Evolutionary conservation across 2,113 vertebrate genomes (phyloP), one percentile per base, ranked within the genome.

Genomic region (Carassius gibelio): DNA sequence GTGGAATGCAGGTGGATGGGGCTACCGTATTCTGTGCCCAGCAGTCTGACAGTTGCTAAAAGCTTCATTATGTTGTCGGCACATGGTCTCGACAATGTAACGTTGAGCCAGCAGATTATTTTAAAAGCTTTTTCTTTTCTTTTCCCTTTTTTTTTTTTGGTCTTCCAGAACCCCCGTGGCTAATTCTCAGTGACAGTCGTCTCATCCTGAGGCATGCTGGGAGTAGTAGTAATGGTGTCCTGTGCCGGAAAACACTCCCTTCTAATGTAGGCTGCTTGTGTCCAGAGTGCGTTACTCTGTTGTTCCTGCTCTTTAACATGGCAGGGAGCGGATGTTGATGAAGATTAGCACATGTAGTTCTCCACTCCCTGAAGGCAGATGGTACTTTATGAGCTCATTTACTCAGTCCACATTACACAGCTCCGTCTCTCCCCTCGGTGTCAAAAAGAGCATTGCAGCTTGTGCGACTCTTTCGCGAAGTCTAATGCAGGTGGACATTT

Each of bases 101-200:
- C 90, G 90, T 91, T 91, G 92, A 92, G 94, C 88, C 88, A 79
- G 87, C 76, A 87, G 92, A 93, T 95, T 94, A 90, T 89, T 90
- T 88, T 91, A 93, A 92, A 94, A 95, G 92, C 85, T 87, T 90
- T 89, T 88, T 91, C 88, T 77, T 90, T 92, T 93, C 77, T 11
- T 81, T 52, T 86, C 89, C 89, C 88, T 86, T 88, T 66, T 85
- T 85, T 83, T 19, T 7, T 34, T 36, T 59, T 59, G 57, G 57
- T 9, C 90, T 93, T 94, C 93, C 96, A 5, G 89, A 84, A 55
- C 90, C 84, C 80, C 91, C 86, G 89, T 82, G 91, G 91, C 89
- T 96, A 96, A 97, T 94, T 91, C 92, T 89, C 91, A 91, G 91
- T 95, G 95, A 96, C 95, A 96, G 95, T 90, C 93, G 93, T 94